Base-by-base conservation (phyloP, 2,888 invertebrate species). In the Sarcophaga carnaria region DNA sequence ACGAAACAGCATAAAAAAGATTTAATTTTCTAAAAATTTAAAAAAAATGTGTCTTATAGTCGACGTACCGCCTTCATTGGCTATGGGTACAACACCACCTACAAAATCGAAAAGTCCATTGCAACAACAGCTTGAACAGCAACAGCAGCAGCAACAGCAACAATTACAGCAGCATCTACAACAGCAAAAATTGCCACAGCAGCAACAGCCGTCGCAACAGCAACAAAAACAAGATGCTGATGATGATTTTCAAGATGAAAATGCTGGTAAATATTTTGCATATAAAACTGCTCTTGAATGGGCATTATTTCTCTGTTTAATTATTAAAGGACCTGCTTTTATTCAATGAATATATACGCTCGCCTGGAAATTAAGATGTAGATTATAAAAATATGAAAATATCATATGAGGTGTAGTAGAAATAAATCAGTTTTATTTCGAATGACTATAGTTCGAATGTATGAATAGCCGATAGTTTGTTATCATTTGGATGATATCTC, bases 31-130 rank as follows among this genome's bases (percentile, higher is more conserved):
- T 11, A 54, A 27, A 1, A 69, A 60, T 66, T 17, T 63, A 47
- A 12, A 49, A 64, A 64, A 64, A 25, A 4, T 64, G 25, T 76
- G 11, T 27, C 20, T 17, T 90, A 47, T 80, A 93, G 93, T 89
- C 87, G 93, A 93, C 88, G 91, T 93, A 90, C 91, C 93, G 78
- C 89, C 91, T 64, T 89, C 89, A 75, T 89, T 91, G 88, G 90
- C 89, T 88, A 84, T 92, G 80, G 91, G 91, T 88, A 90, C 92
- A 66, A 92, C 93, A 80, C 92, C 93, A 77, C 94, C 90, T 88
- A 92, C 94, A 86, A 92, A 92, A 89, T 93, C 92, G 88, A 93
- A 94, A 87, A 94, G 94, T 89, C 94, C 94, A 25, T 90, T 94
- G 85, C 94, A 90, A 91, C 94, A 89, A 92, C 94, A 92, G 91